Percentiles rank a stretch among this genome's conserved stretches.
Evolutionary conservation across 30 jellyfish, hydroid and myxozoan species (phyloP).

Genomic region (Sanderia malayensis): DNA sequence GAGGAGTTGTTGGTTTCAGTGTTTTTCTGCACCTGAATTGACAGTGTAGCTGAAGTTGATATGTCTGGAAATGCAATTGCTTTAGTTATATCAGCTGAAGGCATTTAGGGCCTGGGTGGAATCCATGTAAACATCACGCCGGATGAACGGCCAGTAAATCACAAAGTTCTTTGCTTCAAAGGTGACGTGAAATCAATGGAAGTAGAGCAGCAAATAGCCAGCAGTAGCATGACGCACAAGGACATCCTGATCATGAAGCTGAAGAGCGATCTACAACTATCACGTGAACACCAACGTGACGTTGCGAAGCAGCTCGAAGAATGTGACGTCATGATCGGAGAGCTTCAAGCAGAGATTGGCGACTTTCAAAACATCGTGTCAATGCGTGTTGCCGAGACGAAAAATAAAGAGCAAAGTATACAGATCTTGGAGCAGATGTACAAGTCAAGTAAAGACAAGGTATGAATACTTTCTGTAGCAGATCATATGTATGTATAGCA

Average conservation of each 20-base stretch:
- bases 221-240: constrained; percentile 46
- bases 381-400: constrained; percentile 63
- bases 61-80: too few relatives aligned
- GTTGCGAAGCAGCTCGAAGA: constrained; percentile 62
- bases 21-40: too few relatives aligned
- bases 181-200: constrained; percentile 80
- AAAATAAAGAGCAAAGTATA: constrained; percentile 68
- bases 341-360: constrained; percentile 46
- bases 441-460: constrained; percentile 59
- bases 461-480: neutral
- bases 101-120: too few relatives aligned
- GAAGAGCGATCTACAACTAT: constrained; percentile 49
- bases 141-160: too few relatives aligned
- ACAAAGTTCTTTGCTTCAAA: constrained; percentile 2
- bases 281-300: constrained; percentile 59
- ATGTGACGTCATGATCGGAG: constrained; percentile 48
- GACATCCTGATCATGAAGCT: constrained; percentile 74
- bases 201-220: constrained; percentile 39
- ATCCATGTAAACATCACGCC: too few relatives aligned
- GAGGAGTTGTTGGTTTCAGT: too few relatives aligned
- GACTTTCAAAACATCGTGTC: constrained; percentile 56
- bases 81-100: too few relatives aligned
- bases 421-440: constrained; percentile 58
- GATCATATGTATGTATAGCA: too few relatives aligned
- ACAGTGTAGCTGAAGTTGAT: too few relatives aligned